Conservation (phyloP, 2,113 vertebrate genomes). For the Sprattus sprattus region DNA sequence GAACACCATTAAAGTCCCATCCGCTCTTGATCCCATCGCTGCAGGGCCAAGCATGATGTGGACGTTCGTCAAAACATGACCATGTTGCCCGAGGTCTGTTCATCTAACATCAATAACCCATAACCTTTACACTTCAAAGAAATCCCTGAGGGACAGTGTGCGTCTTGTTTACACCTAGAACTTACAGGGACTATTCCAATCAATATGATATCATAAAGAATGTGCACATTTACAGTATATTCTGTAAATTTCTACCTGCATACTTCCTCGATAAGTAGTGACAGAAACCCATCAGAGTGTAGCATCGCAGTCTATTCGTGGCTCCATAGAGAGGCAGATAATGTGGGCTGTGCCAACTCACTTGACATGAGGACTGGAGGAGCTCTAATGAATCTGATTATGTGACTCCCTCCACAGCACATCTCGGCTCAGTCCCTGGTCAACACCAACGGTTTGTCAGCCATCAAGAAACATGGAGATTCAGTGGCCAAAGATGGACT, state of each 20-base stretch:
- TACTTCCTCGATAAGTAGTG: neutral
- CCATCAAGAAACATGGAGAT: neutral
- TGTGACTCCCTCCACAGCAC: neutral
- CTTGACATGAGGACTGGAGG: conserved; percentile 42
- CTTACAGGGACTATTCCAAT: neutral
- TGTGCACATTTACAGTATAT: neutral
- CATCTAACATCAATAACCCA: neutral
- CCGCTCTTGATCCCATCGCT: neutral
- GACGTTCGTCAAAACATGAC: neutral
- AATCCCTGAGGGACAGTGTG: neutral
- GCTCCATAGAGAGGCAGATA: conserved; percentile 24
- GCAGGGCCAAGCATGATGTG: neutral
- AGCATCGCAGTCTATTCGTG: conserved; percentile 24
- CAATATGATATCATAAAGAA: neutral
- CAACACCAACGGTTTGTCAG: neutral
- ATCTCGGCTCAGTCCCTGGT: neutral
- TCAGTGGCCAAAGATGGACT: neutral
- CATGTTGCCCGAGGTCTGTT: neutral
- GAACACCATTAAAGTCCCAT: neutral
- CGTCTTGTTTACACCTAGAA: neutral
- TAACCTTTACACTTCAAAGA: neutral
- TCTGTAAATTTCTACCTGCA: neutral
- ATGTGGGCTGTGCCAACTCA: conserved; percentile 35
- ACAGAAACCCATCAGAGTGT: neutral
- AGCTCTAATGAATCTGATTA: conserved; percentile 46